Base-by-base conservation (phyloP, 2,113 vertebrate species). In the Syngnathoides biaculeatus region DNA sequence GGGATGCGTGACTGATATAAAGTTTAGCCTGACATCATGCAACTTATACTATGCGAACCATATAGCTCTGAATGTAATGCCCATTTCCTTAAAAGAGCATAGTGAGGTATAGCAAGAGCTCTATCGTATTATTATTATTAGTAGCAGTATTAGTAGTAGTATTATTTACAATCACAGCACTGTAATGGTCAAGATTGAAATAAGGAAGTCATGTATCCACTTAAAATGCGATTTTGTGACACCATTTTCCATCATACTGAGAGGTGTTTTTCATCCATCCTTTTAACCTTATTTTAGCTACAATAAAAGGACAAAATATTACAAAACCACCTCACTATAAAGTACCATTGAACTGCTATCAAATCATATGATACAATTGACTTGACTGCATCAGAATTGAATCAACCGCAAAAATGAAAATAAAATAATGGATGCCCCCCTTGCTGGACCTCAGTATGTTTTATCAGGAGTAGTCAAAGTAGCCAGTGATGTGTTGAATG, bases 401-500 rank as follows among this genome's bases (percentile, higher is more conserved):
- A 61, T 61, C 5, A 30, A 61, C 4, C 1, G 3, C 15, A 58
- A 10, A 26, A 63, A 9, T 61, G 19, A 2, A 26, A 43, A 42
- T 62, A 8, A 5, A 15, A 47, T 26, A 3, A 39, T n/a, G n/a
- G n/a, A n/a, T n/a, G n/a, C n/a, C n/a, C 38, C 60, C 40, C 30
- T 65, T 19, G 22, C 24, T 64, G 69, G 42, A 20, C 58, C 55
- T 53, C 59, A 59, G 26, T 53, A 56, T 68, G 68, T 64, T 38
- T 13, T 20, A 69, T 42, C 60, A 43, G 60, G 7, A 24, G 60
- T 62, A 15, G 39, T 43, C 24, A 62, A 61, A 62, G n/a, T 6
- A 42, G 39, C 59, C n/a, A 3, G 59, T 86, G 81, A 84, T 74
- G 86, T 84, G 78, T 80, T 48, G 64, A 80, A 86, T 85, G 73